Base-by-base conservation (phyloP, 37 sponge, comb jelly and placozoan genomes). In the Cliona cf. orientalis region DNA sequence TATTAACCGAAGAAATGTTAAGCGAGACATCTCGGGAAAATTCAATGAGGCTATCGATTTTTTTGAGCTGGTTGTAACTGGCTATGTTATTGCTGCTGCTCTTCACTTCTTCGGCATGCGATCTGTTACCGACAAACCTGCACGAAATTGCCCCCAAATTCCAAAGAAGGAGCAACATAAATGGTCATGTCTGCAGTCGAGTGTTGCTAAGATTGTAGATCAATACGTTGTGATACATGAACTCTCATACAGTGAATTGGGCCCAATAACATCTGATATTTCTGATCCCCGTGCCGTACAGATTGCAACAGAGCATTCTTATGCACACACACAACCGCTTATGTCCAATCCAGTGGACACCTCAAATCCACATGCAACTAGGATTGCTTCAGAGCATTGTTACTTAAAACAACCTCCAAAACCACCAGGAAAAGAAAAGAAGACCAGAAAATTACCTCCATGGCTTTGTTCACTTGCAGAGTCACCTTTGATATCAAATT, bases 21-120 rank as follows among this genome's bases (percentile, higher is more conserved):
- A 65, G 5, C 38, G 22, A 28, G 71, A 84, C 7, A 31, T 69
- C 0, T n/a, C 45, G 0, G 62, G 71, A 1, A 23, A 63, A 3
- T 53, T 84, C 41, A 84, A 84, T 76, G 78, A 63, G 11, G 6
- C 36, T 42, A n/a, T 69, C 1, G 85, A 84, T 49, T 84, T 68
- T 29, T 74, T 83, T 61, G 67, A 64, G 26, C 26, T 83, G 26
- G 75, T 74, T 4, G 46, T 62, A 11, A 35, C 46, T 23, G 25
- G 62, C 40, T 57, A 76, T 42, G 34, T 84, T 1, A 14, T 58
- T 39, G 71, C 77, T 31, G 85, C 85, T n/a, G 76, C 78, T 55
- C 42, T 84, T 68, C 36, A 75, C 7, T 58, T 33, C 62, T 84
- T 76, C 37, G 62, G 71, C 0, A 76, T 76, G 75, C 3, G 2